Conservation (phyloP, 2,797 vertebrate genomes). For the Pteronotus mesoamericanus region DNA sequence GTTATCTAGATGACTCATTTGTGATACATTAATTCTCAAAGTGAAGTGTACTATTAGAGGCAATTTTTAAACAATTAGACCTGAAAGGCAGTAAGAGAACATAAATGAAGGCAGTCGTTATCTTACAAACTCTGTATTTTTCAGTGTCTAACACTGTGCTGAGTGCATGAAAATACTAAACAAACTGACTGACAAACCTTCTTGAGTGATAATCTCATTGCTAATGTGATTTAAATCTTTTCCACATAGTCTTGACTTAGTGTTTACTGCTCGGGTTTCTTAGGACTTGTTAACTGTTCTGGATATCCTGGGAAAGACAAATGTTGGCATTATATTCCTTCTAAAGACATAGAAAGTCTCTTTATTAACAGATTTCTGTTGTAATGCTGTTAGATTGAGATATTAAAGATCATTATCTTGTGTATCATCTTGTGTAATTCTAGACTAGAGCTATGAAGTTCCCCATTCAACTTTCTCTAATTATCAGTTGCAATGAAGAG, state of each 20-base stretch:
- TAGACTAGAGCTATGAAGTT: neutral
- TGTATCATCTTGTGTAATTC: neutral
- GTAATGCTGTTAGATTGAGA: neutral
- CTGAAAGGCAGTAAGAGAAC: neutral
- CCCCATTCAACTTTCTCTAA: neutral
- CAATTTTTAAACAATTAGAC: neutral
- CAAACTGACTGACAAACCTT: neutral
- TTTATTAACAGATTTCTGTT: neutral
- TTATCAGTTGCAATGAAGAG: neutral
- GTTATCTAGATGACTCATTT: slow-evolving; percentile 42
- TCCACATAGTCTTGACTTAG: neutral
- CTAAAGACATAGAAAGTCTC: neutral
- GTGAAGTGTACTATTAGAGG: neutral
- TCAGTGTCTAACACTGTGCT: neutral
- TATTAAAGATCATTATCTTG: neutral
- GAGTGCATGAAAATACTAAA: neutral
- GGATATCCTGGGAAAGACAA: neutral
- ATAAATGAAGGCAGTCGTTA: neutral
- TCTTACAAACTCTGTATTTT: neutral
- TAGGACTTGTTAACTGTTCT: neutral
- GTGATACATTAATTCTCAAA: neutral
- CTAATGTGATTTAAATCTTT: neutral
- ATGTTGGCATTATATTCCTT: neutral
- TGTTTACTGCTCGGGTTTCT: neutral
- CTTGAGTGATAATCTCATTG: neutral